Conservation (phyloP, 1,140 invertebrate genomes). For the Campoletis sonorensis region DNA sequence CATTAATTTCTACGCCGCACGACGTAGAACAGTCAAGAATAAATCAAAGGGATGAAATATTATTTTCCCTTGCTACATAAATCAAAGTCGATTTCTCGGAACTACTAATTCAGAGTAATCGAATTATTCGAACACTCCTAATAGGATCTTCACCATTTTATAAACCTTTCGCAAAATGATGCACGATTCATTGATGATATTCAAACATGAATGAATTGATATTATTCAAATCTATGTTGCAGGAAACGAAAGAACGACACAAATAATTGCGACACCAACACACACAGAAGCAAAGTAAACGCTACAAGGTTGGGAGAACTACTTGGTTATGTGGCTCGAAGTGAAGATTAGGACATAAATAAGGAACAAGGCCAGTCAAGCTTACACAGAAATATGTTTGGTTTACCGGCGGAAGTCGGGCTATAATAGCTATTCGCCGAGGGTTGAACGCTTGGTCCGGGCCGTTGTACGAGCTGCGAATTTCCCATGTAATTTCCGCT, state of each 20-base stretch:
- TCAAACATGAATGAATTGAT: not conserved
- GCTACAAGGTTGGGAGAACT: conserved; percentile 13
- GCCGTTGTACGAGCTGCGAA: conserved; percentile 80
- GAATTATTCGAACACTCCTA: not conserved
- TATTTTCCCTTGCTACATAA: not conserved
- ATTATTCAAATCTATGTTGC: not conserved
- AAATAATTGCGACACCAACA: not conserved
- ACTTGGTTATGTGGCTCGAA: conserved; percentile 17
- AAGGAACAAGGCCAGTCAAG: conserved; percentile 54
- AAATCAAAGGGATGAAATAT: not conserved
- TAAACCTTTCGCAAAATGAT: too few relatives aligned
- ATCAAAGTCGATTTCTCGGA: not conserved
- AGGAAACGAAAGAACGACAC: not conserved
- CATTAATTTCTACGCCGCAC: not conserved
- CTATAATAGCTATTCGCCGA: conserved; percentile 79
- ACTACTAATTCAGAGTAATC: not conserved
- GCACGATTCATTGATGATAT: too few relatives aligned
- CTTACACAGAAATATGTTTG: conserved; percentile 57
- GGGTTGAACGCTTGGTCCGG: conserved; percentile 76
- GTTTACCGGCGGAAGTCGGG: conserved; percentile 76
- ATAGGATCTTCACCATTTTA: not conserved
- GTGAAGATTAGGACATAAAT: conserved; percentile 48
- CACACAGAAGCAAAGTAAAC: not conserved
- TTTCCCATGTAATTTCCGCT: conserved; percentile 78
- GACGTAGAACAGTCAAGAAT: not conserved